These are phyloP conservation scores for Cataglyphis cursor DNA, from an alignment of 2,888 invertebrate genomes.

Conservation along the genomic window DNA sequence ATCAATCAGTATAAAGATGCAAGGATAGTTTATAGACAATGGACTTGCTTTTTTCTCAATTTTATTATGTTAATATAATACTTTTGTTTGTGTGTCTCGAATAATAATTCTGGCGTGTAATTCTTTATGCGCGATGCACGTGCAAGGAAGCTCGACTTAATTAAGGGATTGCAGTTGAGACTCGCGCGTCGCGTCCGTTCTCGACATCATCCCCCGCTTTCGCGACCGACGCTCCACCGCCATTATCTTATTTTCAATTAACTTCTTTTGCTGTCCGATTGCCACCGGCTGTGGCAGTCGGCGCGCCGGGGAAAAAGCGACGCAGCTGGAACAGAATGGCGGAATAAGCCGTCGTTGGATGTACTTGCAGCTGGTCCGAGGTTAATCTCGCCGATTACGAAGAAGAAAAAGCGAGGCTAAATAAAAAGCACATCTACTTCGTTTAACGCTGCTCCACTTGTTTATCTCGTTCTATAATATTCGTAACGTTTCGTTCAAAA, in stretches of 20 bases:
- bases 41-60: neutral
- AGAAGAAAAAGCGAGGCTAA: conserved; percentile 21
- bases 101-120: conserved; percentile 67
- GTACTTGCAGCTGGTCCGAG: conserved; percentile 46
- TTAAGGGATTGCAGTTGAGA: conserved; percentile 71
- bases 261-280: conserved; percentile 72
- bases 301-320: conserved; percentile 41
- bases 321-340: conserved; percentile 36
- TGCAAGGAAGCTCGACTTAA: conserved; percentile 66
- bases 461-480: neutral
- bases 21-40: neutral
- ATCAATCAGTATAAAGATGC: neutral
- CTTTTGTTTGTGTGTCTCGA: conserved; percentile 51
- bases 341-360: conserved; percentile 34
- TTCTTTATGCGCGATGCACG: conserved; percentile 54
- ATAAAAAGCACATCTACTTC: conserved; percentile 27
- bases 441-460: conserved; percentile 38
- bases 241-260: conserved; percentile 77
- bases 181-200: conserved; percentile 48
- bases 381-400: conserved; percentile 51
- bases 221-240: conserved; percentile 56
- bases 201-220: conserved; percentile 42
- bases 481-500: neutral
- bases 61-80: conserved; percentile 52
- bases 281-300: conserved; percentile 62